Evolutionary conservation across 2,888 invertebrate species (phyloP), one percentile per base, ranked within the genome.

Genomic region (Acrocyrtus sp.): DNA sequence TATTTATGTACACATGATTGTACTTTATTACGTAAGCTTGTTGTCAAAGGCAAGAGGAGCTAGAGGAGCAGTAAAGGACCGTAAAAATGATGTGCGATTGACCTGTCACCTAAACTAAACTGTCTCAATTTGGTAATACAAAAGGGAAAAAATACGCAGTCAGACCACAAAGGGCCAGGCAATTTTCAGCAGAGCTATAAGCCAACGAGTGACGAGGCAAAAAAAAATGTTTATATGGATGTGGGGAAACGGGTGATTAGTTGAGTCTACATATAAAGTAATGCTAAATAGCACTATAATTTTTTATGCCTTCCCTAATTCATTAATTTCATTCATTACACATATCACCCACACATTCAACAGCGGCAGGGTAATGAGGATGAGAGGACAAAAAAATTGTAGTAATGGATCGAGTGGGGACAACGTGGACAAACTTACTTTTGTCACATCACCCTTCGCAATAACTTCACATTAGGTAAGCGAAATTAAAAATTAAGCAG

Each of bases 41-140:
- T 66, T 66, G 50, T 57, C 67, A 67, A 67, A 67, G n/a, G n/a
- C n/a, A n/a, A n/a, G n/a, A 45, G 58, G 12, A 48, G 29, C n/a
- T n/a, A n/a, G 29, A 65, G 17, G 53, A 41, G 19, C 6, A 45
- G 48, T 8, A 48, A 26, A 50, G 27, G 29, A 27, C 51, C 15
- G 27, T 41, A 47, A 47, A 21, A 58, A 27, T 58, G 27, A 65
- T 65, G 66, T 34, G 67, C 50, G 67, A 67, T 50, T 67, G 67
- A 67, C 67, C 67, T 67, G 67, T 67, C 67, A 67, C 67, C 67
- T 67, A n/a, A n/a, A n/a, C 34, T 12, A 67, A 67, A 67, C 67
- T 58, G 51, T 57, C 67, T 51, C 39, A 58, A 60, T 67, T 62
- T 67, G 67, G 67, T 58, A 50, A 58, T 60, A 17, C 50, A 26